Evolutionary conservation across 2,113 vertebrate genomes (phyloP).

Genomic region (Seriola quinqueradiata): DNA sequence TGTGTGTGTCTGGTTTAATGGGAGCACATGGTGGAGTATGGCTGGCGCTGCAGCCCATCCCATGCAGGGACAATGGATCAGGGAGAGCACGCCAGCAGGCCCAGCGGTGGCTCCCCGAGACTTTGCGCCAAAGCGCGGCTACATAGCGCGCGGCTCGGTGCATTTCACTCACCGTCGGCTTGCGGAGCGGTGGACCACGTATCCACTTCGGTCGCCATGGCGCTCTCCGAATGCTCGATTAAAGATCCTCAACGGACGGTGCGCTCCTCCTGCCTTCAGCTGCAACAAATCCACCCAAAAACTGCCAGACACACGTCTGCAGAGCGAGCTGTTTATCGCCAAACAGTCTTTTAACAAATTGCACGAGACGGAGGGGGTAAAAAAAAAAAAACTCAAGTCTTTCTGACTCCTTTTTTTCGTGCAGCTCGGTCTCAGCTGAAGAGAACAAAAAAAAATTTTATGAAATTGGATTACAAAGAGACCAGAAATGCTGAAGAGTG

Average conservation of each 20-base stretch:
- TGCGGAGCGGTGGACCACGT: slow-evolving; percentile 72
- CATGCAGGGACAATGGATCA: slow-evolving; percentile 72
- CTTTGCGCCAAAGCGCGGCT: neutral
- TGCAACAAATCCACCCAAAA: slow-evolving; percentile 37
- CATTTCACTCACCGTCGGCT: slow-evolving; percentile 79
- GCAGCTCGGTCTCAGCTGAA: slow-evolving; percentile 35
- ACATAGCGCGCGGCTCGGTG: neutral
- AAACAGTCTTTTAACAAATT: neutral
- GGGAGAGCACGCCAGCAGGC: slow-evolving; percentile 22
- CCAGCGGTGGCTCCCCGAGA: neutral
- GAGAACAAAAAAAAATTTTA: neutral
- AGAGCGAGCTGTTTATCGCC: neutral
- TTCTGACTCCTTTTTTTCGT: neutral
- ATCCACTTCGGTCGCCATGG: slow-evolving; percentile 85
- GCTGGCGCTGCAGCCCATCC: slow-evolving; percentile 73
- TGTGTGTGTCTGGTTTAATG: slow-evolving; percentile 1
- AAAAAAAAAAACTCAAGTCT: neutral
- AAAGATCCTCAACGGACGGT: slow-evolving; percentile 24
- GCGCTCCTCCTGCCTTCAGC: slow-evolving; percentile 38
- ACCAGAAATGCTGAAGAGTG: neutral
- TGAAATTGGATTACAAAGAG: slow-evolving; percentile 14
- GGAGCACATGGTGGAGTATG: slow-evolving; percentile 81
- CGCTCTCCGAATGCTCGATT: slow-evolving; percentile 60
- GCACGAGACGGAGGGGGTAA: no score
- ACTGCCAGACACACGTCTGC: slow-evolving; percentile 1